Evolutionary conservation across 2,797 vertebrate species (phyloP), one percentile per base, ranked within the genome.

Genomic region (Rousettus madagascariensis): DNA sequence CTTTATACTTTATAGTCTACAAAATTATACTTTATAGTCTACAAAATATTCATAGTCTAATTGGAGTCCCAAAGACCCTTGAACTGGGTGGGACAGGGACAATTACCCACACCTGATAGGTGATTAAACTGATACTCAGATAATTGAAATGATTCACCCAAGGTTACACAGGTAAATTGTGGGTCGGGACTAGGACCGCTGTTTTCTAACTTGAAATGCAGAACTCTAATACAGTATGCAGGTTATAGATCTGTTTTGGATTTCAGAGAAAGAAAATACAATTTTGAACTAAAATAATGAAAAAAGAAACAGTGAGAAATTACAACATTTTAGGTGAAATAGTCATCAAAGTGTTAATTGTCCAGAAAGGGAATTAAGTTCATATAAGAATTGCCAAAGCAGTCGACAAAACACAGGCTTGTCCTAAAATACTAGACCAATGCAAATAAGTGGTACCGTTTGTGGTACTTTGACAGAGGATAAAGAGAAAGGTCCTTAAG

Each of bases 281-380:
- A 46, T 69, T 78, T 86, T 69, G 3, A 83, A 59, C 16, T 59
- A 61, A 86, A 90, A 75, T 17, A 78, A 51, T 8, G 5, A 74
- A 22, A 84, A 89, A 90, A 19, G 66, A 66, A 8, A 51, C 2
- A 85, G 20, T 75, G 28, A 82, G 12, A 28, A 82, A 68, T 79
- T 65, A 41, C 12, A 75, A 28, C 15, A 66, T 83, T 68, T 87
- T 83, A 28, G 15, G 75, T 72, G 2, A 80, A 66, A 1, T 2
- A 51, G 9, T 16, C 16, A 38, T 69, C 20, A 55, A 86, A 55
- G 7, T 71, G 17, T 95, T 91, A 30, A 63, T n/a, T 41, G 8
- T 65, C 30, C 36, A 59, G 46, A 83, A 86, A 89, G 12, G 24
- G 15, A 96, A 94, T 63, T 95, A 79, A 36, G 12, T 72, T 94